Percentiles rank a stretch among this genome's conserved stretches.
Evolutionary conservation across 2,113 vertebrate genomes (phyloP).

Genomic region (Miniopterus natalensis): DNA sequence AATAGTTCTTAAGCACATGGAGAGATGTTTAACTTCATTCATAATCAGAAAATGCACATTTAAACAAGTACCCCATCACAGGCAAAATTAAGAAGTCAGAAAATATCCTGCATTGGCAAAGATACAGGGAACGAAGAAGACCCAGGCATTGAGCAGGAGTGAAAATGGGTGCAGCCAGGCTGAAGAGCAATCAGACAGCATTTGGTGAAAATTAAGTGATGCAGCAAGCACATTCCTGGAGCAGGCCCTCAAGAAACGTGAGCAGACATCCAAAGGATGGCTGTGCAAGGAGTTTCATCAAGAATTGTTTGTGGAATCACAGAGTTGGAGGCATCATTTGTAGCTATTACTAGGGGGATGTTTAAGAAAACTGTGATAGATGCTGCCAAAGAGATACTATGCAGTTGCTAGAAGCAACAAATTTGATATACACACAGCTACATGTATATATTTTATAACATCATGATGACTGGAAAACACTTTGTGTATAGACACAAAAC

Average conservation of each 20-base stretch:
- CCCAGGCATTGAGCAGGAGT: not conserved
- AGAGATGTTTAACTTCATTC: not conserved
- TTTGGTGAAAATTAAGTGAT: not conserved
- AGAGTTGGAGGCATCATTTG: not conserved
- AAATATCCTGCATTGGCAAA: not conserved
- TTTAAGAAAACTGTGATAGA: not conserved
- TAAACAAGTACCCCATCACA: not conserved
- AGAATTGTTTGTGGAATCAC: not conserved
- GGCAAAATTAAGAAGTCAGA: slow-evolving; percentile 10
- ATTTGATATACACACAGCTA: not conserved
- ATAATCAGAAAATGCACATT: not conserved
- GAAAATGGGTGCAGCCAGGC: not conserved
- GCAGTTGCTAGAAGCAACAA: not conserved
- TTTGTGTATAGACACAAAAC: not conserved
- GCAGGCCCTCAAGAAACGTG: not conserved
- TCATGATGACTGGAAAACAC: not conserved
- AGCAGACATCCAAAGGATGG: not conserved
- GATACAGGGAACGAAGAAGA: not conserved
- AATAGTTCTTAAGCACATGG: not conserved
- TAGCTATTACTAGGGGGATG: not conserved
- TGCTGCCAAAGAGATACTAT: not conserved
- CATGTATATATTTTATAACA: not conserved
- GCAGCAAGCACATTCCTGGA: not conserved
- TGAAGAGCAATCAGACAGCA: not conserved
- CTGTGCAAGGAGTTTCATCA: not conserved